Evolutionary conservation across 35 echinoderm and acorn worm species (phyloP), one percentile per base, ranked within the genome.

Genomic region (Lytechinus variegatus): DNA sequence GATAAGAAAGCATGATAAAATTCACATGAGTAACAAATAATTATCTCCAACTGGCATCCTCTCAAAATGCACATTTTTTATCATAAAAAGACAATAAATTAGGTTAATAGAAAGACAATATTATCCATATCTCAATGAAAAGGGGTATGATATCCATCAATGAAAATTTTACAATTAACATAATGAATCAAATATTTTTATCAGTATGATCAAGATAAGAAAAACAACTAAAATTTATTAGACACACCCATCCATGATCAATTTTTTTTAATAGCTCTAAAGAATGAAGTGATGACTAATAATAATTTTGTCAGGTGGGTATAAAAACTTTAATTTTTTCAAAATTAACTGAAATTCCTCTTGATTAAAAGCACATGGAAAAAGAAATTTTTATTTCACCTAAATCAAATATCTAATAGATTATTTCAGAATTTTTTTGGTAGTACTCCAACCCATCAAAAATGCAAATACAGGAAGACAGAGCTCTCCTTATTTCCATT

Each of bases 1-100:
- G 66, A 79, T 79, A 79, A 79, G 66, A 79, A 79, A 79, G 66
- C 66, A 79, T 79, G 66, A 79, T 79, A 79, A 79, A 79, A 79
- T 79, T 79, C 66, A 79, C n/a, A 6, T 24, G 61, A 71, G 66
- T 24, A 16, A 79, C 66, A 79, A 79, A 79, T 79, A 24, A 79
- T 24, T 79, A 79, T 79, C 66, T 24, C 66, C 66, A 79, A 79
- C 66, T 79, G 66, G 66, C 14, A 79, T 79, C 66, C 66, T 79
- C 66, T 79, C 66, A 79, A 79, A 79, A 79, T 79, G 66, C 66
- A 79, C 66, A 79, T 79, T 79, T 19, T 13, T 79, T 79, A 79
- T 24, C n/a, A 16, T 24, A 10, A 79, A 79, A 79, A 79, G 66
- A 79, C 21, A 79, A 79, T 79, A 79, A 79, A 79, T 79, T 79